These are phyloP conservation scores for Drosophila watanabei DNA, from an alignment of 1,140 invertebrate species.

Conservation along the genomic window DNA sequence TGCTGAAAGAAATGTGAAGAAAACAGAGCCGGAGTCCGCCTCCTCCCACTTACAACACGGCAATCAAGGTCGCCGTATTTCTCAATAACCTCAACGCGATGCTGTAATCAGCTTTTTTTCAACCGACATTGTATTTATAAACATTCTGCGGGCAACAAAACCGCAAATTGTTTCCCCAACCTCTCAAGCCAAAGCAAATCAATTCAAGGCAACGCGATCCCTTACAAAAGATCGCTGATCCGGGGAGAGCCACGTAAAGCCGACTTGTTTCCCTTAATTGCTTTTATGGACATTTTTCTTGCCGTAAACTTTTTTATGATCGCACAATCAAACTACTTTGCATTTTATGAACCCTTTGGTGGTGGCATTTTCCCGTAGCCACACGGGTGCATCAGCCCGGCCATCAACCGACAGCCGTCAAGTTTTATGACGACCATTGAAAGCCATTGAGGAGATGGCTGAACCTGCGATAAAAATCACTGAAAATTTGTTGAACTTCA, in stretches of 20 bases:
- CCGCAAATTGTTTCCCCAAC: slow-evolving; percentile 67
- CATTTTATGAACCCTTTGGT: slow-evolving; percentile 67
- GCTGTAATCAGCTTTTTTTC: slow-evolving; percentile 63
- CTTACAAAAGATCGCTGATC: slow-evolving; percentile 35
- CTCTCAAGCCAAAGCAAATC: slow-evolving; percentile 51
- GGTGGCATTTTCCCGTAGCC: slow-evolving; percentile 11
- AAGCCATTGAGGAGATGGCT: slow-evolving; percentile 50
- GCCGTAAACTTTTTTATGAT: slow-evolving; percentile 71
- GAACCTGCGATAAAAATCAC: slow-evolving; percentile 73
- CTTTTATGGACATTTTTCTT: slow-evolving; percentile 69
- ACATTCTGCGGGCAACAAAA: slow-evolving; percentile 50
- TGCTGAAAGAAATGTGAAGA: slow-evolving; percentile 21
- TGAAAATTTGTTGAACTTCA: slow-evolving; percentile 68
- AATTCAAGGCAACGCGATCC: slow-evolving; percentile 48
- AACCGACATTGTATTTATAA: slow-evolving; percentile 30
- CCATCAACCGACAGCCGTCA: slow-evolving; percentile 27
- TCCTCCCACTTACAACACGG: slow-evolving; percentile 36
- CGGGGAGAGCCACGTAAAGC: slow-evolving; percentile 18
- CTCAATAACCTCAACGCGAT: slow-evolving; percentile 35
- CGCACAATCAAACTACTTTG: slow-evolving; percentile 78
- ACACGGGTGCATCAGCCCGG: slow-evolving; percentile 32
- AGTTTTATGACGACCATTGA: slow-evolving; percentile 65
- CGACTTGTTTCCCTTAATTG: slow-evolving; percentile 66
- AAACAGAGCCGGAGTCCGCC: slow-evolving; percentile 26
- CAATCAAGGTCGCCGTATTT: slow-evolving; percentile 46